These are phyloP conservation scores for Atethmia centrago DNA, from an alignment of 2,888 invertebrate species.

Conservation along the genomic window DNA sequence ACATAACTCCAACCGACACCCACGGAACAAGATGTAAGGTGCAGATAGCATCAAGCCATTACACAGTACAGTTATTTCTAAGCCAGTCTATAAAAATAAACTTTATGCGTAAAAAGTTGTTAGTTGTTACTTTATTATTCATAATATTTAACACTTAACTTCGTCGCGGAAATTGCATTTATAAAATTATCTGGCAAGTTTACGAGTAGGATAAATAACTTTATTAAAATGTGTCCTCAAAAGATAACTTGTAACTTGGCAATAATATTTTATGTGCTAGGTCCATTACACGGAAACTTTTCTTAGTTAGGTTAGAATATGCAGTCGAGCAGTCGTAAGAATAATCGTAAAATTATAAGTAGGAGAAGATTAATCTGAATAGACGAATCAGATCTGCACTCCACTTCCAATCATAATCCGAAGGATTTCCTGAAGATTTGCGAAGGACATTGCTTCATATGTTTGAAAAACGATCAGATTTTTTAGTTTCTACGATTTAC, in stretches of 20 bases:
- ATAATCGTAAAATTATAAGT: not conserved
- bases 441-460: not conserved
- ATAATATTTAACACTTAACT: constrained; percentile 49
- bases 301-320: constrained; percentile 1
- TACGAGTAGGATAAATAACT: constrained; percentile 43
- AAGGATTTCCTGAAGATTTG: no score
- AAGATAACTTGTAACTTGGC: constrained; percentile 7
- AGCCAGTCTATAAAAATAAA: constrained; percentile 40
- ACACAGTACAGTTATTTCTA: constrained; percentile 44
- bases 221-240: constrained; percentile 20
- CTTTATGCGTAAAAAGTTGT: constrained; percentile 37
- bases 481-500: not conserved
- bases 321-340: not conserved
- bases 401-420: no score
- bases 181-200: constrained; percentile 35
- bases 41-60: constrained; percentile 43
- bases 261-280: constrained; percentile 38
- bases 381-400: not conserved
- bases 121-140: constrained; percentile 39
- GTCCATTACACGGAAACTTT: constrained; percentile 19
- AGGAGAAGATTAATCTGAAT: not conserved
- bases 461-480: not conserved
- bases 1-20: constrained; percentile 38
- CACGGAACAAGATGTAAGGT: constrained; percentile 39
- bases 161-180: constrained; percentile 29